Evolutionary conservation across 2,888 invertebrate genomes (phyloP).

Genomic region (Papilio demoleus): DNA sequence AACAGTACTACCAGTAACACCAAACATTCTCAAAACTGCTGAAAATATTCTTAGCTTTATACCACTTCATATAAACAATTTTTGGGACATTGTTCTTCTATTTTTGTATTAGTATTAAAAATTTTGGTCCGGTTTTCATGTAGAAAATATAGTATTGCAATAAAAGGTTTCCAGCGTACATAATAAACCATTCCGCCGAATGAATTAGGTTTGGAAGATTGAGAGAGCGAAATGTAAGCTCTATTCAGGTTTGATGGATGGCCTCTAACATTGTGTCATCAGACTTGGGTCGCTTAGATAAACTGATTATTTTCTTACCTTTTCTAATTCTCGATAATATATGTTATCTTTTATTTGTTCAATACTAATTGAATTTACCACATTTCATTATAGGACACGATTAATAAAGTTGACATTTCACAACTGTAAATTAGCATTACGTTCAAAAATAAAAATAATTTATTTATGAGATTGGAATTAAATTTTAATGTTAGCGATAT

Average conservation of each 20-base stretch:
- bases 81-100: neutral
- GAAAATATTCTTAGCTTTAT: neutral
- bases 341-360: neutral
- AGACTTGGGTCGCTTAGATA: constrained; percentile 20
- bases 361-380: constrained; percentile 5
- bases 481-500: too few relatives aligned
- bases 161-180: constrained; percentile 34
- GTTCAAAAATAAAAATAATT: neutral
- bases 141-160: constrained; percentile 18
- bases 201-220: constrained; percentile 38
- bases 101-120: neutral
- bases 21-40: neutral
- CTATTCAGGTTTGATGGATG: constrained; percentile 35
- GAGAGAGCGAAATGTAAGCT: constrained; percentile 36
- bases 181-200: constrained; percentile 32
- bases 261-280: constrained; percentile 32
- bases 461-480: too few relatives aligned
- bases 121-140: constrained; percentile 13
- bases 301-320: constrained; percentile 21
- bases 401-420: neutral
- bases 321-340: constrained; percentile 1
- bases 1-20: neutral
- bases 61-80: neutral
- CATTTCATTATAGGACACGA: too few relatives aligned
- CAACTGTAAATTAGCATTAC: neutral